These are phyloP conservation scores for Linepithema humile DNA, from an alignment of 1,140 invertebrate species.

Conservation along the genomic window DNA sequence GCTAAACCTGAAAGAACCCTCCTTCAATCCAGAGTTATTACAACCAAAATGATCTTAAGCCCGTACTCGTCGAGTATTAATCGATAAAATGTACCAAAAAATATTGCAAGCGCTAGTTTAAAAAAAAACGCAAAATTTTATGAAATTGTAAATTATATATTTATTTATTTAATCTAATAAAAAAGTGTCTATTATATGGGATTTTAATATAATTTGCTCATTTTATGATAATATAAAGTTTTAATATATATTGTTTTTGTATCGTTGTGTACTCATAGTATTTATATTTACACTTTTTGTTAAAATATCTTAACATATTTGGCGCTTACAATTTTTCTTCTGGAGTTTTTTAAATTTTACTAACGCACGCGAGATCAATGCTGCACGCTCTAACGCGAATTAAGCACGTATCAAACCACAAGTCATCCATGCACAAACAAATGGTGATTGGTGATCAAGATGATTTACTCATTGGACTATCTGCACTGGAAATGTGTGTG, in stretches of 20 bases:
- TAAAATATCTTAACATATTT: neutral
- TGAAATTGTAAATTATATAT: neutral
- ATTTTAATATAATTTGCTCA: neutral
- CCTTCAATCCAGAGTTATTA: too few species aligned
- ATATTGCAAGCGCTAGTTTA: conserved; percentile 4
- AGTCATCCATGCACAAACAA: conserved; percentile 48
- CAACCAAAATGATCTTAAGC: neutral
- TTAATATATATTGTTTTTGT: neutral
- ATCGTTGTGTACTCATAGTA: neutral
- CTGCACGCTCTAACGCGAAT: conserved; percentile 37
- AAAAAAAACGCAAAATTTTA: neutral
- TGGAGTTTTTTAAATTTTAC: neutral
- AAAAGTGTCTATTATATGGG: neutral
- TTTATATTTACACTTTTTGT: neutral
- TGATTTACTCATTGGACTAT: neutral
- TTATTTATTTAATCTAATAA: neutral
- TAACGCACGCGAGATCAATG: conserved; percentile 32
- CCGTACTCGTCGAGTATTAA: neutral
- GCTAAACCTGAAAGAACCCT: neutral
- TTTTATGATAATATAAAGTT: neutral
- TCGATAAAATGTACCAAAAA: neutral
- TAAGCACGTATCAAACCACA: conserved; percentile 42
- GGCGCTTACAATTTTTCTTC: conserved; percentile 25
- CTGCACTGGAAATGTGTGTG: conserved; percentile 47
- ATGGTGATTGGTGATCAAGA: conserved; percentile 29